A percentile compares a stretch with the other conserved stretches of the same genome.
These are phyloP conservation scores for Oxystoma pomonae DNA, from an alignment of 2,888 invertebrate species.

Conservation along the genomic window DNA sequence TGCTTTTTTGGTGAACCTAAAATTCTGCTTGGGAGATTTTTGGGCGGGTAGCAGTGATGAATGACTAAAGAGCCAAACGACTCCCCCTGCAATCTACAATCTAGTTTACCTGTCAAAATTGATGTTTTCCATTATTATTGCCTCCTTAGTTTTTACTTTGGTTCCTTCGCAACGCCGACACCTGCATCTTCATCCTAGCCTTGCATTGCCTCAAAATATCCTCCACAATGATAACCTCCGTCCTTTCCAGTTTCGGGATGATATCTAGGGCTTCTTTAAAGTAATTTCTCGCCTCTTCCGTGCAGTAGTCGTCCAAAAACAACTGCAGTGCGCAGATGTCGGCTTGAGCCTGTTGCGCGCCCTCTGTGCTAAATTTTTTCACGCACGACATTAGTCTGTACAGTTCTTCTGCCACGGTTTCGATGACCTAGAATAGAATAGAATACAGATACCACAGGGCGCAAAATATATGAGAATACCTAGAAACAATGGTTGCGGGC, in stretches of 20 bases:
- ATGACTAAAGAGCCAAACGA: too few species aligned
- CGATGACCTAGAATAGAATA: constrained; percentile 57
- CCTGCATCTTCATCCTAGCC: constrained; percentile 64
- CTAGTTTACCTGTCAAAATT: too few species aligned
- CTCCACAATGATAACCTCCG: constrained; percentile 54
- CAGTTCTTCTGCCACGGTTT: constrained; percentile 90
- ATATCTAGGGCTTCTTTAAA: constrained; percentile 78
- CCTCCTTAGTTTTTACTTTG: background rate
- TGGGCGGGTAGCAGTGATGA: too few species aligned
- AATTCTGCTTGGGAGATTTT: too few species aligned
- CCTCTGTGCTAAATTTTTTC: constrained; percentile 61
- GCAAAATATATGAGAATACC: too few species aligned
- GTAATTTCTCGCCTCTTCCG: constrained; percentile 50
- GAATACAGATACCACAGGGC: background rate
- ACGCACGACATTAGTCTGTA: constrained; percentile 82
- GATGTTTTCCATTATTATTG: too few species aligned
- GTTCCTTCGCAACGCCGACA: constrained; percentile 65
- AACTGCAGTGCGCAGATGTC: constrained; percentile 69
- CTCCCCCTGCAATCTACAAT: too few species aligned
- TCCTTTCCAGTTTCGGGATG: constrained; percentile 62
- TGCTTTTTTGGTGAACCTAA: too few species aligned
- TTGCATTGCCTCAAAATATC: constrained; percentile 59
- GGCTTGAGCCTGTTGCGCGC: constrained; percentile 74
- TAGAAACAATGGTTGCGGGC: too few species aligned
- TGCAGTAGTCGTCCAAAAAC: constrained; percentile 56